A percentile compares a stretch with the other conserved stretches of the same genome.
Conservation (phyloP, 1,140 invertebrate genomes). For the Drosophila nigrodunni region DNA sequence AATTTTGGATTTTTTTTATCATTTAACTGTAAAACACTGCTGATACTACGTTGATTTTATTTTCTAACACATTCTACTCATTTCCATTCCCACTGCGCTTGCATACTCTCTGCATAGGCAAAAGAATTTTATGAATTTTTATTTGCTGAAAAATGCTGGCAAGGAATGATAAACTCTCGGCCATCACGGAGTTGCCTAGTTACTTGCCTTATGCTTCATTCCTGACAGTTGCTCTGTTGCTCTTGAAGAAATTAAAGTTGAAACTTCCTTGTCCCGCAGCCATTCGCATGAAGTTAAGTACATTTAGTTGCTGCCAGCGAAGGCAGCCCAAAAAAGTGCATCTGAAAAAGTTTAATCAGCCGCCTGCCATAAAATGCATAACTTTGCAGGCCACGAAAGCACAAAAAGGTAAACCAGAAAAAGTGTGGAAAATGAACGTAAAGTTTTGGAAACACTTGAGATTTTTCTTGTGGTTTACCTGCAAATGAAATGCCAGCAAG, state of each 20-base stretch:
- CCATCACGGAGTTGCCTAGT: constrained; percentile 25
- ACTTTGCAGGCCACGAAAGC: constrained; percentile 35
- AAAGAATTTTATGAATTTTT: constrained; percentile 34
- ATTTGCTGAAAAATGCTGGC: background rate
- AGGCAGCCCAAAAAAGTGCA: constrained; percentile 42
- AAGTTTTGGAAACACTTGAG: constrained; percentile 36
- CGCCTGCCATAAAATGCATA: constrained; percentile 54
- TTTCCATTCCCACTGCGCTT: no score
- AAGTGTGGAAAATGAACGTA: constrained; percentile 19
- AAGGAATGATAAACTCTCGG: constrained; percentile 1
- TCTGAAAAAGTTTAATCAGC: constrained; percentile 66
- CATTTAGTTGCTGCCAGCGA: constrained; percentile 48
- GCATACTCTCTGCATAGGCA: constrained; percentile 8
- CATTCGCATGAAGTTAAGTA: constrained; percentile 65
- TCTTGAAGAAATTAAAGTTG: constrained; percentile 27
- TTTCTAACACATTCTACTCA: no score
- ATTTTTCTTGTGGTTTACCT: constrained; percentile 25
- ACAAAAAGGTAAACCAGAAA: background rate
- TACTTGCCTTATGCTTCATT: background rate
- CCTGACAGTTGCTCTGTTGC: constrained; percentile 10
- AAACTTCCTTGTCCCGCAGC: constrained; percentile 32
- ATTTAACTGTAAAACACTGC: no score
- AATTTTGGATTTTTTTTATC: no score
- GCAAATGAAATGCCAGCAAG: constrained; percentile 4
- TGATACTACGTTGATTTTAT: no score